phyloP scores from a whole-genome alignment of 23 tunicate genomes.

The Aplidium turbinatum region DNA sequence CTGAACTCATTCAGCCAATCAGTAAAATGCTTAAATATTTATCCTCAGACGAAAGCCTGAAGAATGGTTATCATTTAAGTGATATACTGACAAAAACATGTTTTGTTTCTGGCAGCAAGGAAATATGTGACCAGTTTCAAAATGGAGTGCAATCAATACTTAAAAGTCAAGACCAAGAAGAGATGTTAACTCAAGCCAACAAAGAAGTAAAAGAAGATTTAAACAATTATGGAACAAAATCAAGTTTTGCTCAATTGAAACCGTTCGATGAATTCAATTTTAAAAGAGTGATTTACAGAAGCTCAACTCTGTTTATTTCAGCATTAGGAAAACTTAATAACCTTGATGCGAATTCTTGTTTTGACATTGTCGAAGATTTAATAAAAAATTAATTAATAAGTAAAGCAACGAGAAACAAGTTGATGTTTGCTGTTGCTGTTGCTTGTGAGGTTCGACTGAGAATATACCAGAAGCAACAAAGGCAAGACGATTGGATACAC shows the following conservation, averaged over 20 bases:
- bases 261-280: not conserved
- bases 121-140: not conserved
- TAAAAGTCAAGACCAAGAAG: not conserved
- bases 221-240: not conserved
- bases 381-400: not conserved
- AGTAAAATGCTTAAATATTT: not conserved
- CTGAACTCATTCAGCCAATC: not conserved
- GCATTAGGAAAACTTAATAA: not conserved
- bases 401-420: not conserved
- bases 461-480: not conserved
- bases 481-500: not conserved
- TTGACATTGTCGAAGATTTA: not conserved
- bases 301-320: not conserved
- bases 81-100: not conserved
- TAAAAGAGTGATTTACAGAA: not conserved
- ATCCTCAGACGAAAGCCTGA: not conserved
- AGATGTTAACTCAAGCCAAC: not conserved
- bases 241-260: not conserved
- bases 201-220: constrained; percentile 11
- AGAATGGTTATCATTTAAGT: not conserved
- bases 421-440: not conserved
- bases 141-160: not conserved
- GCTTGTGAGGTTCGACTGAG: constrained; percentile 34
- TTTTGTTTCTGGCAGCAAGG: not conserved
- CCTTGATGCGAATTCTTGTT: not conserved